Conservation (phyloP, 2,888 invertebrate genomes). For the Anorthoa munda region DNA sequence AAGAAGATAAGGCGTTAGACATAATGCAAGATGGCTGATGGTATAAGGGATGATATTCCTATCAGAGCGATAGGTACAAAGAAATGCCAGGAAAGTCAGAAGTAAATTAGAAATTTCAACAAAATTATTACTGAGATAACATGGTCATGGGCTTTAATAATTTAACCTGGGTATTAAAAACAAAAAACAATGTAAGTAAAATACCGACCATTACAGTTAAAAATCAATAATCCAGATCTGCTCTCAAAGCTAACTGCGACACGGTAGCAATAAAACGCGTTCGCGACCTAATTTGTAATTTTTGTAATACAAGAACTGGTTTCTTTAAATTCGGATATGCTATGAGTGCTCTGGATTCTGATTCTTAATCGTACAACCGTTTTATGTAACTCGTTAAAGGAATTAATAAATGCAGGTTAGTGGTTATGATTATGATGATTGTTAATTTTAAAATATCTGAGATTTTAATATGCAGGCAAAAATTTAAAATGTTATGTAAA, state of each 20-base stretch:
- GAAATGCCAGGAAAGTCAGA: too few relatives aligned
- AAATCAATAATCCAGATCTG: conserved; percentile 37
- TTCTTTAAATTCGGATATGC: conserved; percentile 14
- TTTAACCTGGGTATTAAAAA: background rate
- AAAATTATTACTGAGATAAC: background rate
- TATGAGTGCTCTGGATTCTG: conserved; percentile 42
- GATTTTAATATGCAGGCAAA: background rate
- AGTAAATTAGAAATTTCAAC: background rate
- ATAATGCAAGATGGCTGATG: background rate
- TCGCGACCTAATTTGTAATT: conserved; percentile 38
- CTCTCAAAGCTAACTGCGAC: conserved; percentile 24
- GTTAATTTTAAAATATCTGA: background rate
- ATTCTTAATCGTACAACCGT: conserved; percentile 46
- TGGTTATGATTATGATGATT: background rate
- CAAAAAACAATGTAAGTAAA: background rate
- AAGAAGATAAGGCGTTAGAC: background rate
- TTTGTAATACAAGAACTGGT: conserved; percentile 41
- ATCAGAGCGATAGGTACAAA: too few relatives aligned
- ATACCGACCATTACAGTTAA: conserved; percentile 23
- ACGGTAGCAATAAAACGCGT: conserved; percentile 23
- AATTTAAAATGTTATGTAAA: background rate
- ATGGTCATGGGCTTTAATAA: background rate
- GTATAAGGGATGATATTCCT: too few relatives aligned
- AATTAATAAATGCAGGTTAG: conserved; percentile 29
- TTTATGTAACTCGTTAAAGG: conserved; percentile 40